These are phyloP conservation scores for Drosophila buzzatii DNA, from an alignment of 2,888 invertebrate species.

Conservation along the genomic window DNA sequence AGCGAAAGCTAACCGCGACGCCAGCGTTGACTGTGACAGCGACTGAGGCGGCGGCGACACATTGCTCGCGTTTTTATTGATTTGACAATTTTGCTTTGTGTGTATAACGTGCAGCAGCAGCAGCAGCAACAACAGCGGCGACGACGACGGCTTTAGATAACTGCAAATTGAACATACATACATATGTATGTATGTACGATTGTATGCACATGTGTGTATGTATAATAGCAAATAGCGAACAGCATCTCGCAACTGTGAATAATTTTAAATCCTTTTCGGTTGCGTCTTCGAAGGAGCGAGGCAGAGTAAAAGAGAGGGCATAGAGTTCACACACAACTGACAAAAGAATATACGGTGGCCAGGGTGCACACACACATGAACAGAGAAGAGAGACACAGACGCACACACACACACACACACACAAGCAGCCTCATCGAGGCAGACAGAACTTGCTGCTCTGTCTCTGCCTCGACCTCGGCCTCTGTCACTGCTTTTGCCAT, in stretches of 20 bases:
- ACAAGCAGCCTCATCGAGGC: conserved; percentile 30
- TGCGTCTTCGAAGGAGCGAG: conserved; percentile 22
- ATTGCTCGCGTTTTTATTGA: conserved; percentile 64
- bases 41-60: conserved; percentile 30
- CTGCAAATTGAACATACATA: conserved; percentile 39
- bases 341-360: conserved; percentile 71
- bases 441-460: conserved; percentile 49
- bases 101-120: conserved; percentile 26
- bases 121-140: conserved; percentile 24
- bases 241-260: conserved; percentile 43
- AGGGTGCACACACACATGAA: conserved; percentile 42
- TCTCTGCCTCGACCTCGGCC: conserved; percentile 5
- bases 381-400: conserved; percentile 28
- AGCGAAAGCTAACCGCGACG: conserved; percentile 20
- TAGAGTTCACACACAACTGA: conserved; percentile 66
- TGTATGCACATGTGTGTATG: conserved; percentile 7
- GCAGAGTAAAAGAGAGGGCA: conserved; percentile 37
- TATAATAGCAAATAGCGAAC: conserved; percentile 39
- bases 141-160: conserved; percentile 51
- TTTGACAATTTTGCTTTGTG: conserved; percentile 53
- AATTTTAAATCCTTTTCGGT: conserved; percentile 55
- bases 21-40: conserved; percentile 13
- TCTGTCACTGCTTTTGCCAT: conserved; percentile 32
- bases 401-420: conserved; percentile 5
- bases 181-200: not conserved